Conservation (phyloP, 1,140 invertebrate genomes). For the Apis mellifera region Amel_HAv3.1 CM009943.2:9668001-9668500, state of each 20-base stretch:
- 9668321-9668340: not conserved
- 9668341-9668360: not conserved
- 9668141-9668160: too few species aligned
- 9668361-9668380: slow-evolving; percentile 19
- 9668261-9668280: too few species aligned
- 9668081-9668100: slow-evolving; percentile 28
- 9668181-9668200: too few species aligned
- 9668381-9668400: slow-evolving; percentile 18
- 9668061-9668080: slow-evolving; percentile 7
- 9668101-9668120: not conserved
- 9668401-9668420: slow-evolving; percentile 14
- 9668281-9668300: too few species aligned
- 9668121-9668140: not conserved
- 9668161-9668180: too few species aligned
- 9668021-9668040: slow-evolving; percentile 9
- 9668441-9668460: not conserved
- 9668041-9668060: not conserved
- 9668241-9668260: too few species aligned
- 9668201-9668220: too few species aligned
- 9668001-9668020: slow-evolving; percentile 42
- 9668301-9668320: not conserved
- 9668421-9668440: too few species aligned
- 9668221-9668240: too few species aligned
- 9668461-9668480: not conserved
- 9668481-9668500: not conserved